Percentiles rank a stretch among this genome's conserved stretches.
Evolutionary conservation across 2,888 invertebrate genomes (phyloP).

Genomic region (Rhamphomyia laevipes): DNA sequence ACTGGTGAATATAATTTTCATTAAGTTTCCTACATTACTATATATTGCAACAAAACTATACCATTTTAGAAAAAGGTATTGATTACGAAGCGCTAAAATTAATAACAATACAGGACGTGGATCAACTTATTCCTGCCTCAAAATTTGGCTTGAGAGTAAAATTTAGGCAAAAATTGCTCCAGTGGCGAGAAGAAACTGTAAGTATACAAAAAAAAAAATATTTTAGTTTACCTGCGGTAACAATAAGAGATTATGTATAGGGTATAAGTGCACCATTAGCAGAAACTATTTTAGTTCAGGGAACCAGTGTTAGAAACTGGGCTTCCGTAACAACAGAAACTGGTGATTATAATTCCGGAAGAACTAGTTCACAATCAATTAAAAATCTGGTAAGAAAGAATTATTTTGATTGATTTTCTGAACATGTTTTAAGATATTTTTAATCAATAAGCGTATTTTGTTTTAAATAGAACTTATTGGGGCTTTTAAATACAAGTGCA

Average conservation of each 20-base stretch:
- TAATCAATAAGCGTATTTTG: no score
- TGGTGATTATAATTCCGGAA: background rate
- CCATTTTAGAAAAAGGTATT: background rate
- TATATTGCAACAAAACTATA: no score
- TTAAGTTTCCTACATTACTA: no score
- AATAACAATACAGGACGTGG: background rate
- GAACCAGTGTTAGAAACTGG: background rate
- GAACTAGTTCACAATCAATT: background rate
- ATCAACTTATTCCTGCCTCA: background rate
- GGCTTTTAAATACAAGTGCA: background rate
- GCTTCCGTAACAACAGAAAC: background rate
- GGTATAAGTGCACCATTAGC: background rate
- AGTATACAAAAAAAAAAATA: no score
- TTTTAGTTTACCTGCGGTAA: background rate
- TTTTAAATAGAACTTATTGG: background rate
- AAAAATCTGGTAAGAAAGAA: background rate
- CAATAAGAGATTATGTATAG: background rate
- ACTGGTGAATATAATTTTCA: no score
- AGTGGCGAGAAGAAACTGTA: no score
- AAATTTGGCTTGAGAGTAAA: background rate
- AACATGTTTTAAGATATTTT: no score
- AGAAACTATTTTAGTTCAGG: background rate
- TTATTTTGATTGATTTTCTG: no score
- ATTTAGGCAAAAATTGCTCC: no score
- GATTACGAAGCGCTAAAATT: background rate